Base-by-base conservation (phyloP, 2,888 invertebrate species). In the Tenthredo livida region DNA sequence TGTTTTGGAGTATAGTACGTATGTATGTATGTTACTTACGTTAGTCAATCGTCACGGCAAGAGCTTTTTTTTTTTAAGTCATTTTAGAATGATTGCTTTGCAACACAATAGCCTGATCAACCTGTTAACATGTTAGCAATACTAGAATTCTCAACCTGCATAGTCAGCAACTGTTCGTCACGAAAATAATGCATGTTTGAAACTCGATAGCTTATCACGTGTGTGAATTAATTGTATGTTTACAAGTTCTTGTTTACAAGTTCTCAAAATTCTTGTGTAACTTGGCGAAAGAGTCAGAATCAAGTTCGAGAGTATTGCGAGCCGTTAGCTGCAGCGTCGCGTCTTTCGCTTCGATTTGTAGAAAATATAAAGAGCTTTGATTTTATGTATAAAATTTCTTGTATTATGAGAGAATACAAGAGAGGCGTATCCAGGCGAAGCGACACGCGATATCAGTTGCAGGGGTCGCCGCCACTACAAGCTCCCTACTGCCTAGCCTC, bases 351-450 rank as follows among this genome's bases (percentile, higher is more conserved):
- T 40, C 58, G 17, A 58, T 80, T 40, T 21, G 10, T 37, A 7
- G 7, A 37, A 80, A 61, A 80, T 80, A 58, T 80, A 33, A 33
- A 40, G 21, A 25, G 47, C 5, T 33, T 47, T 0, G 29, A 83
- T 83, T 85, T 85, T 75, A 85, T 40, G 80, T 73, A 86, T 86
- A 86, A 86, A 87, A 85, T 86, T 87, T 87, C 86, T 84, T 86
- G 85, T 87, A 89, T 88, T 88, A 88, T 88, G 88, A 89, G 86
- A 88, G 86, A 88, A 87, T 88, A 87, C 88, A 90, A 91, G 88
- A 89, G 90, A 91, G 89, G 91, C 91, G 91, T 89, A 91, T 90
- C 91, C 90, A 91, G 88, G 91, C 89, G 91, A 90, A 91, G 90
- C 91, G 91, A 90, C 86, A 90, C 90, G 89, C 88, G 90, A 88